Percentiles rank a stretch among this genome's conserved stretches.
These are phyloP conservation scores for Drosophila auraria DNA, from an alignment of 1,140 invertebrate genomes.

Conservation along the genomic window DNA sequence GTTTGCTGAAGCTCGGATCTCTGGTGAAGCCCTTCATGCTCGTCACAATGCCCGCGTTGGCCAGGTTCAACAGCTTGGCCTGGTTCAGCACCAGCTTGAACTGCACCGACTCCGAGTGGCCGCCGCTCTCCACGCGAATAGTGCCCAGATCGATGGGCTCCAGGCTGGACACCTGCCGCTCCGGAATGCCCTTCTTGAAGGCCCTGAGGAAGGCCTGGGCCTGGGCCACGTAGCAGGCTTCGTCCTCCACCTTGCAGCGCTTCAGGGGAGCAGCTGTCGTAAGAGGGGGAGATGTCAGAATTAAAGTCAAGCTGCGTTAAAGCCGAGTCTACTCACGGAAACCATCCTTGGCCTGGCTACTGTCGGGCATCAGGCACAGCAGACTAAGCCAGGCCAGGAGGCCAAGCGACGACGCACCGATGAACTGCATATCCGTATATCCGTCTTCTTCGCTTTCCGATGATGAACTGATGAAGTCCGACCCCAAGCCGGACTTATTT, in stretches of 20 bases:
- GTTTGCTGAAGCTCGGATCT: constrained; percentile 39
- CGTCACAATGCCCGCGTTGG: constrained; percentile 9
- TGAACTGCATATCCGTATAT: constrained; percentile 6
- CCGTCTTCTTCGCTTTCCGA: constrained; percentile 9
- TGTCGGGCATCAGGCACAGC: neutral
- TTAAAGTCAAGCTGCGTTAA: neutral
- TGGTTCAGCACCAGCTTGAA: constrained; percentile 48
- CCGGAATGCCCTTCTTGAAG: constrained; percentile 44
- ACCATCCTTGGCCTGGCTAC: neutral
- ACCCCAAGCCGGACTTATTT: constrained; percentile 21
- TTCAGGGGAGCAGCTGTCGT: constrained; percentile 41
- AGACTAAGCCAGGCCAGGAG: neutral
- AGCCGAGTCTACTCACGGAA: constrained; percentile 33
- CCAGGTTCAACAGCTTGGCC: constrained; percentile 46
- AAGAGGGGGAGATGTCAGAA: constrained; percentile 33
- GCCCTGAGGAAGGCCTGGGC: constrained; percentile 28
- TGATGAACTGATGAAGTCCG: constrained; percentile 15
- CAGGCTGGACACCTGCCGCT: constrained; percentile 23
- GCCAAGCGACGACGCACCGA: neutral
- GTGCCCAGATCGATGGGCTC: constrained; percentile 47
- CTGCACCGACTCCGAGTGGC: constrained; percentile 37
- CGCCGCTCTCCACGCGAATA: constrained; percentile 38
- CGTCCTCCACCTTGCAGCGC: constrained; percentile 53
- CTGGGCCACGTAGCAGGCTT: constrained; percentile 45
- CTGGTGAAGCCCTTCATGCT: constrained; percentile 51